phyloP scores from a whole-genome alignment of 2,797 vertebrate species.

The Sebastes itinus region DNA sequence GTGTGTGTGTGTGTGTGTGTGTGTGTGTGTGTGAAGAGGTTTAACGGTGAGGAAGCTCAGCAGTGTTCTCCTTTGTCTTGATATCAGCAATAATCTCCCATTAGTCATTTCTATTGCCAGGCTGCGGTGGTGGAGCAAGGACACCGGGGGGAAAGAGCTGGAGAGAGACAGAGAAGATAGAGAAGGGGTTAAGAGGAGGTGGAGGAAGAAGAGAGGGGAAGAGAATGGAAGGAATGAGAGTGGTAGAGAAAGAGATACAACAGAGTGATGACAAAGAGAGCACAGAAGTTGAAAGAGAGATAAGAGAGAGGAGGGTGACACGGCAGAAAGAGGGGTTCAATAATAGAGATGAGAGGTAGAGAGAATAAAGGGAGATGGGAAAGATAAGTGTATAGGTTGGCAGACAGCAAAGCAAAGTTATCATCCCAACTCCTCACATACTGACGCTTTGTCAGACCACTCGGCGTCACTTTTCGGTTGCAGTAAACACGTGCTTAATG shows the following conservation, averaged over 20 bases:
- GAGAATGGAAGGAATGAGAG: background rate
- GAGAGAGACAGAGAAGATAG: background rate
- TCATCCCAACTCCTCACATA: too few species aligned
- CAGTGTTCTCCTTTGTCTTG: constrained; percentile 38
- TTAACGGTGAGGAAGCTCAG: constrained; percentile 17
- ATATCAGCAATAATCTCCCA: constrained; percentile 61
- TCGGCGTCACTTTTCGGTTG: too few species aligned
- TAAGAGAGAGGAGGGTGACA: background rate
- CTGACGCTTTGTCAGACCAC: too few species aligned
- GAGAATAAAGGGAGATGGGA: constrained; percentile 4
- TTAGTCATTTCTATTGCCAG: constrained; percentile 41
- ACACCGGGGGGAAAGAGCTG: background rate
- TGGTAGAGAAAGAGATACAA: background rate
- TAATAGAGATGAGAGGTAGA: constrained; percentile 16
- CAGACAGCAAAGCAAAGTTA: background rate
- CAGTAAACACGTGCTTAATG: too few species aligned
- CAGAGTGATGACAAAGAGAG: constrained; percentile 2
- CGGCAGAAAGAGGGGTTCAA: background rate
- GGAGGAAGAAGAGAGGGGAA: background rate
- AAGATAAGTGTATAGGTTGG: constrained; percentile 21
- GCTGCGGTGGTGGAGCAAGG: constrained; percentile 18
- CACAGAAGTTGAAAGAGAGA: background rate
- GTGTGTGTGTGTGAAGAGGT: background rate
- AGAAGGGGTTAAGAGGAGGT: background rate
- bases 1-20: background rate